Conservation (phyloP, 2,797 vertebrate genomes). For the Phalloptychus januarius region DNA sequence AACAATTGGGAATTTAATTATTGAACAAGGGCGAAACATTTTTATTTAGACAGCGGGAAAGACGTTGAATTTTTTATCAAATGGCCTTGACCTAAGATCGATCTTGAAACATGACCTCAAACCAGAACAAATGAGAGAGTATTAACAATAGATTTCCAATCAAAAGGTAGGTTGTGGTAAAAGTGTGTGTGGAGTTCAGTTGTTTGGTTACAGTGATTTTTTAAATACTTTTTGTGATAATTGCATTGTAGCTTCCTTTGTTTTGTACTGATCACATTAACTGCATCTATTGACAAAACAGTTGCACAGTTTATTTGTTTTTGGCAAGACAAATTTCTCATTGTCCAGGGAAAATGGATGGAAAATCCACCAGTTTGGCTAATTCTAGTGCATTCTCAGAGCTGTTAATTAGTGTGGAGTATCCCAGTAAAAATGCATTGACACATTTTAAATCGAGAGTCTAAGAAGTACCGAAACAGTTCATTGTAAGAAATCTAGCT, state of each 20-base stretch:
- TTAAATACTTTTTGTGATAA: too few relatives aligned
- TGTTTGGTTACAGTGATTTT: neutral
- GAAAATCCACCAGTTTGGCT: too few relatives aligned
- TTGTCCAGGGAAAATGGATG: too few relatives aligned
- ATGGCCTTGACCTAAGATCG: neutral
- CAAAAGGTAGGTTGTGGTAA: neutral
- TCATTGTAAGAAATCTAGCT: neutral
- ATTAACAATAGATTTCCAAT: neutral
- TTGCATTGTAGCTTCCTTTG: too few relatives aligned
- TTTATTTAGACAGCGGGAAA: conserved; percentile 1
- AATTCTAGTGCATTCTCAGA: too few relatives aligned
- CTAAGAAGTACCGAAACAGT: neutral
- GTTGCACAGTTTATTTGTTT: too few relatives aligned
- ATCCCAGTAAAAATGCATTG: too few relatives aligned
- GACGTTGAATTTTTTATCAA: neutral
- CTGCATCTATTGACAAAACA: too few relatives aligned
- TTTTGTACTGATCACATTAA: too few relatives aligned
- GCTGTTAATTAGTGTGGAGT: too few relatives aligned
- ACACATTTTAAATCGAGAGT: neutral
- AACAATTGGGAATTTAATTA: conserved; percentile 6
- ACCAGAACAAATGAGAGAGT: neutral
- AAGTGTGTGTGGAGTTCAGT: neutral
- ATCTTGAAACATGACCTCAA: neutral
- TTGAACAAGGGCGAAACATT: neutral
- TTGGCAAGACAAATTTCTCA: too few relatives aligned